Evolutionary conservation across 2,888 invertebrate species (phyloP), one percentile per base, ranked within the genome.

Genomic region (Spilarctia lutea): DNA sequence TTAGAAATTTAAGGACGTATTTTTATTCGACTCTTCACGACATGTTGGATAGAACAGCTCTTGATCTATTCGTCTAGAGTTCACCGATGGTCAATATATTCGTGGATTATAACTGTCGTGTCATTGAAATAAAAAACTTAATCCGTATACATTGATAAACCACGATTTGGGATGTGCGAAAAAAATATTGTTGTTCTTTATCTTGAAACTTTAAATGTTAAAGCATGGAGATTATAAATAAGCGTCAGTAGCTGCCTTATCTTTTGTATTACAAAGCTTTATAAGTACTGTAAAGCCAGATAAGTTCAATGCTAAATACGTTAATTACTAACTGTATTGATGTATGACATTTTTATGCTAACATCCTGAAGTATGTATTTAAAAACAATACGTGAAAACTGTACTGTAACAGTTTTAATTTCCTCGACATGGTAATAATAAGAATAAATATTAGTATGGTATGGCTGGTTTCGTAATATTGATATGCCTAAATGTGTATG

Each of bases 71-170:
- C 69, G n/a, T 35, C 67, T 65, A 77, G 80, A 83, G 89, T 89
- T 89, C 88, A 89, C 39, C 60, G 66, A 71, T 82, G 89, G 89
- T 89, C 85, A 89, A 89, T 89, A 80, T 89, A 89, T 89, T 88
- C 88, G 75, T 74, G 76, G 77, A 83, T 87, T 85, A 87, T 88
- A 88, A 88, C 87, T 88, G 87, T 88, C 85, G 79, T 79, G 81
- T 74, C 80, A 72, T 72, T 80, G 72, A 74, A 71, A 80, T 78
- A 83, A 86, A 86, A 74, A 85, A 85, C 77, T 77, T 85, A 88
- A 87, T 89, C 85, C 82, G 79, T 75, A 81, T 77, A 79, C 83
- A 82, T 79, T 80, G 76, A 79, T 86, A 84, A 82, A 81, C 80
- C 83, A 84, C 79, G 80, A 82, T 72, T 66, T 67, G 68, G n/a